These are phyloP conservation scores for Aplysina aerophoba DNA, from an alignment of 37 sponge, comb jelly and placozoan genomes.

Conservation along the genomic window DNA sequence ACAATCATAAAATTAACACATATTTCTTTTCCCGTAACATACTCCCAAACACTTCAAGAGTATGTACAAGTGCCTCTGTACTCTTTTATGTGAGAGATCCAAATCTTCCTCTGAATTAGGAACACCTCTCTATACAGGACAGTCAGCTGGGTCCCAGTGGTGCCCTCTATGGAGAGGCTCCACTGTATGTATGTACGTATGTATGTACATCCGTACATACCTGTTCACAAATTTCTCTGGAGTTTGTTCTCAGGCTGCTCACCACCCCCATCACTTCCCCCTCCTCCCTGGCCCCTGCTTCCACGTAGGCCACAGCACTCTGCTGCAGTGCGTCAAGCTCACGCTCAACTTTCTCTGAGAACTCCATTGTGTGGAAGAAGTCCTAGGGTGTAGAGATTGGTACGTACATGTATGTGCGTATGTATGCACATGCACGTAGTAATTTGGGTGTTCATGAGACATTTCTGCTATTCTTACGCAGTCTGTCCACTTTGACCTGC, in stretches of 20 bases:
- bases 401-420: not conserved
- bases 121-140: too few species aligned
- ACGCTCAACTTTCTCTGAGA: not conserved
- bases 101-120: too few species aligned
- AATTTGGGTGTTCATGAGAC: not conserved
- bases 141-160: too few species aligned
- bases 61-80: too few species aligned
- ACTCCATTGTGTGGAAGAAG: slow-evolving; percentile 7
- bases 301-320: not conserved
- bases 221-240: not conserved
- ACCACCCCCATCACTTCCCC: not conserved
- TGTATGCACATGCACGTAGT: not conserved
- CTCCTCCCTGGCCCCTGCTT: not conserved
- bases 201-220: not conserved
- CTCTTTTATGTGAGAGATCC: too few species aligned
- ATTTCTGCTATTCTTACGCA: too few species aligned
- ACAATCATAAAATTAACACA: too few species aligned
- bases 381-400: not conserved
- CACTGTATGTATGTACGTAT: not conserved
- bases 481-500: too few species aligned
- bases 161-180: not conserved
- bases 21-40: too few species aligned
- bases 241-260: not conserved
- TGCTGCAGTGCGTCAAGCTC: not conserved
- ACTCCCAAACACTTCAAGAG: too few species aligned